Evolutionary conservation across 2,797 vertebrate species (phyloP), one percentile per base, ranked within the genome.

Genomic region (Antennarius maculatus): DNA sequence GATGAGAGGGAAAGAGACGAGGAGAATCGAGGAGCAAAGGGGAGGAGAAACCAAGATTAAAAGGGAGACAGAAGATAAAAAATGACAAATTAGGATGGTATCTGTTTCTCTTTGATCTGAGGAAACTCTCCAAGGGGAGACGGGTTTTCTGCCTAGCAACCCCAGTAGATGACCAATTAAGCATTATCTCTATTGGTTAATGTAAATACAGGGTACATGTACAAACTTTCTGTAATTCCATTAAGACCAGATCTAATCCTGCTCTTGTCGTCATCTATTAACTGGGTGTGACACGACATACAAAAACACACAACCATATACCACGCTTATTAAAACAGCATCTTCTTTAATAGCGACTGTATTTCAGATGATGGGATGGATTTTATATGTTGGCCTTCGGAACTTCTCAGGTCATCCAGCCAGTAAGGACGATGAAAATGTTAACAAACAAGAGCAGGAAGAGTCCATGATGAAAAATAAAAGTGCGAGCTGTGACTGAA

Each of bases 101-200:
- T 82, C 76, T 79, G 65, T 47, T 76, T 68, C 7, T 56, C 79
- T 86, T 85, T 88, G 80, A 89, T 78, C 80, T 76, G 48, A 52
- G 47, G 61, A 74, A 66, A 59, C 31, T 75, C 72, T 53, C 66
- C 29, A n/a, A 48, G 60, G 76, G 57, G 41, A 55, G 37, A 61
- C 72, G 29, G 18, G 50, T 66, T 63, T 77, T 86, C 81, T 83
- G 81, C 85, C 83, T 70, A 70, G 83, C 77, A 88, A 86, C 77
- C 15, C 39, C 42, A 53, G 68, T 3, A 45, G 69, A 70, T 62
- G 57, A 37, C 48, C 69, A 83, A 86, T 86, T 77, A 72, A 61
- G 53, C 43, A 17, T 61, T 86, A 85, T 89, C 82, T 87, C 34
- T 29, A 46, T 16, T 75, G 76, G 66, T 28, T 61, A 61, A 69